Percentiles rank a stretch among this genome's conserved stretches.
Conservation (phyloP, 1,140 invertebrate species). For the Drosophila pachea region DNA sequence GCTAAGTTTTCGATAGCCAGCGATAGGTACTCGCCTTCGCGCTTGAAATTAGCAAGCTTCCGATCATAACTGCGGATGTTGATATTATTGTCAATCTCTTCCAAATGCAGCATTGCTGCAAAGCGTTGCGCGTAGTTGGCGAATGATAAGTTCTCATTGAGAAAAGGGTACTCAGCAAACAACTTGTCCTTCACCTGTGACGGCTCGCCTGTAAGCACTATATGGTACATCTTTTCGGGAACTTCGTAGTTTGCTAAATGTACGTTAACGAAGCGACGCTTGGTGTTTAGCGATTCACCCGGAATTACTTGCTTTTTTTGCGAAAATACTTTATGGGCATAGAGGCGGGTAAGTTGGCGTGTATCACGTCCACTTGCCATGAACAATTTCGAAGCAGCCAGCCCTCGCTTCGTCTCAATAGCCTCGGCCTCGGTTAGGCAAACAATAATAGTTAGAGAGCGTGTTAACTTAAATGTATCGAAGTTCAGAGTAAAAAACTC, state of each 20-base stretch:
- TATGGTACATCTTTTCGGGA: slow-evolving; percentile 81
- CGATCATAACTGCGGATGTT: slow-evolving; percentile 86
- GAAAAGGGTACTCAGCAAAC: slow-evolving; percentile 79
- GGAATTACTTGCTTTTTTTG: slow-evolving; percentile 78
- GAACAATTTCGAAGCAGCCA: slow-evolving; percentile 35
- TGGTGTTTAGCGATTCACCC: slow-evolving; percentile 81
- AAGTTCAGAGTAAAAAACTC: slow-evolving; percentile 82
- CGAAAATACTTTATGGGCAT: slow-evolving; percentile 71
- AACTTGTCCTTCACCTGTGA: slow-evolving; percentile 66
- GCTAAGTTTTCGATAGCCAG: slow-evolving; percentile 88
- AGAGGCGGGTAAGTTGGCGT: slow-evolving; percentile 47
- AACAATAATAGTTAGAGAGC: slow-evolving; percentile 36
- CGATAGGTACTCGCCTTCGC: slow-evolving; percentile 84
- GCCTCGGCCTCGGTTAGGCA: slow-evolving; percentile 22
- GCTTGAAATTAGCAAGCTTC: slow-evolving; percentile 82
- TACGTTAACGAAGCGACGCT: slow-evolving; percentile 74
- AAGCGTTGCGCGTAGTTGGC: slow-evolving; percentile 84
- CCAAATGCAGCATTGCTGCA: slow-evolving; percentile 86
- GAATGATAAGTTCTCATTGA: slow-evolving; percentile 80
- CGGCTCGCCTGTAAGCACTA: slow-evolving; percentile 77
- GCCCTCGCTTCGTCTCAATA: slow-evolving; percentile 22
- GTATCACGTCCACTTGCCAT: slow-evolving; percentile 11
- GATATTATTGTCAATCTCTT: slow-evolving; percentile 85
- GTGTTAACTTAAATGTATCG: slow-evolving; percentile 79
- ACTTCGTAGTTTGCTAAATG: slow-evolving; percentile 81